These are phyloP conservation scores for Sebastiscus albofasciatus DNA, from an alignment of 2,797 vertebrate genomes.

Conservation along the genomic window DNA sequence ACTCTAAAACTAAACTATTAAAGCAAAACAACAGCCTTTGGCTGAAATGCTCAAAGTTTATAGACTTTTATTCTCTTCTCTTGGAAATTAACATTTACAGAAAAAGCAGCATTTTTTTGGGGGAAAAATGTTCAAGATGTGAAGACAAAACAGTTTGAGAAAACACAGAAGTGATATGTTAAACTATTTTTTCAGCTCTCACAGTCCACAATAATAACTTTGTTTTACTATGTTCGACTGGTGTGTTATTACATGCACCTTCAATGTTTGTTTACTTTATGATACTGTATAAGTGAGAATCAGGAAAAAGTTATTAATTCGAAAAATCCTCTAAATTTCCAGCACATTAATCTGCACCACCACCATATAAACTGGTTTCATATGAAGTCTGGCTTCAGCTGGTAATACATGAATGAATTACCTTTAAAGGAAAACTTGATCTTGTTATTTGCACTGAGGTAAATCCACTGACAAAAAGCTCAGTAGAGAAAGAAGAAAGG, in stretches of 20 bases:
- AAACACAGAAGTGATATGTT: background rate
- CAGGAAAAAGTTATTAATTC: background rate
- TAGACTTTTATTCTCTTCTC: too few relatives aligned
- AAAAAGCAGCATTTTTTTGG: background rate
- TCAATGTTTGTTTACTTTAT: background rate
- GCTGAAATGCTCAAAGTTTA: background rate
- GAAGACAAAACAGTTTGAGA: background rate
- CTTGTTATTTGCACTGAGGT: background rate
- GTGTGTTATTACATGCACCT: background rate
- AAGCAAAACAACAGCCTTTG: background rate
- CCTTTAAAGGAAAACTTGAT: background rate
- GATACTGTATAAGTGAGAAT: background rate
- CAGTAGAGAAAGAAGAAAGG: background rate
- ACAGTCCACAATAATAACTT: background rate
- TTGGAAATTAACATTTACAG: background rate
- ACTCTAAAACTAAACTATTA: background rate
- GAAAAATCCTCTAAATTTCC: background rate
- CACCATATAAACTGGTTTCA: background rate
- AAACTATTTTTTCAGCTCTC: background rate
- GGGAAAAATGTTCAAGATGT: background rate
- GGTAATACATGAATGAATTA: background rate
- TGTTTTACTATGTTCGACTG: background rate
- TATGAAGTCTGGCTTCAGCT: background rate
- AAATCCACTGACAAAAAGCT: background rate
- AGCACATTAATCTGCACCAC: background rate